Evolutionary conservation across 2,113 vertebrate species (phyloP), one percentile per base, ranked within the genome.

Genomic region (Danio rerio): DNA sequence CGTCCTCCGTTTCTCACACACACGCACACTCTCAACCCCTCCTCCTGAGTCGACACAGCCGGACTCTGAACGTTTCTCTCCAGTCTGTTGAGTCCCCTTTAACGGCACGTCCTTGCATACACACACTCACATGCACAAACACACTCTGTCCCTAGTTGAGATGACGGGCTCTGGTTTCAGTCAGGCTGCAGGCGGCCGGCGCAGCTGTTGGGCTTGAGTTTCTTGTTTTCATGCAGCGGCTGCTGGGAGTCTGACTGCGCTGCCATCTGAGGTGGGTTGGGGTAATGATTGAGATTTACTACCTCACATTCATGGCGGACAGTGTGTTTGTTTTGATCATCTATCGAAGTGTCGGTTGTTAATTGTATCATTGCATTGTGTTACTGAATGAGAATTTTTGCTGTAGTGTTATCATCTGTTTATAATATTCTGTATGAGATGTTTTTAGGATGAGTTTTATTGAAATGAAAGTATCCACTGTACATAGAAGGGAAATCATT

Each of bases 91-190:
- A 81, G 69, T 78, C 70, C 77, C 75, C 61, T 87, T 85, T 89
- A 89, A 85, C 84, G 81, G 81, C 88, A 89, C 87, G 88, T 90
- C 71, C 76, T 49, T 62, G 59, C 73, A 73, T 63, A 58, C 49
- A 42, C 45, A 81, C 59, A 66, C 65, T 42, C 63, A 71, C 43
- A 70, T 62, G 16, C 63, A 61, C 65, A 73, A 69, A 65, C 61
- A 43, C 59, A 69, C 71, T 80, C 50, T 21, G 50, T 50, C 86
- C 78, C 88, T 87, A 86, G 87, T 18, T 87, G 87, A 86, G 91
- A 92, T 87, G 89, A 82, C 88, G 91, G 80, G 86, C 87, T 94
- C 91, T 89, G 82, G 92, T 94, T 94, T 94, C 93, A 90, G 88
- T 92, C 84, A 88, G 88, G 89, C 90, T 91, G 87, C 73, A 84